Base-by-base conservation (phyloP, 2,113 vertebrate genomes). In the Laterallus jamaicensis region DNA sequence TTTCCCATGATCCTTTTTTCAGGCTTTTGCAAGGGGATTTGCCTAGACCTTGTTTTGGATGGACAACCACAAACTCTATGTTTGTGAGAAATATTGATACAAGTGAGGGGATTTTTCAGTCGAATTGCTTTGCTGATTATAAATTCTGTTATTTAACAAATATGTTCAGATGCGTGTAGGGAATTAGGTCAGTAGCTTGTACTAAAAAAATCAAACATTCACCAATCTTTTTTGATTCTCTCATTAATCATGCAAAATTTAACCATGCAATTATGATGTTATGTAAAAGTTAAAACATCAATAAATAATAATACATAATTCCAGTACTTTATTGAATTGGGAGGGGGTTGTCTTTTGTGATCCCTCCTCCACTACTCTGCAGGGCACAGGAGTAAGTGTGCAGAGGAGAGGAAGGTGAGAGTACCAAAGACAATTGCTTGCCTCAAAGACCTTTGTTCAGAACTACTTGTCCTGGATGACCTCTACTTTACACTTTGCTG, bases 161-260 rank as follows among this genome's bases (percentile, higher is more conserved):
- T 64, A 58, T 44, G n/a, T 77, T 85, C 10, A 2, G 18, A 28
- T 70, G 19, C 29, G 29, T 15, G 5, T 47, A 63, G 71, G 76
- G 91, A 94, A 82, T 95, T 88, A 60, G 37, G 47, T 78, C 55
- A 56, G 55, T 56, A 86, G 35, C 50, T 73, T 91, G 69, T 75
- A 66, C 59, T 64, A 52, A 82, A 92, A 68, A 87, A 84, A 87
- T 80, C 68, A 89, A 93, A 39, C 12, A 60, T 77, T 88, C 42
- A 78, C 35, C 32, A 42, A 32, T 85, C 3, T 60, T 93, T 94
- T 94, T 74, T 60, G 64, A 91, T 89, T 80, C 25, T 90, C 25
- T 74, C 66, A 77, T 93, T 86, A 86, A 88, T 93, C 39, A 60
- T 39, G 47, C 10, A 82, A 73, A 93, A 64, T 75, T 83, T 90